phyloP scores from a whole-genome alignment of 2,888 invertebrate genomes.

The Cremastinae sp. region DNA sequence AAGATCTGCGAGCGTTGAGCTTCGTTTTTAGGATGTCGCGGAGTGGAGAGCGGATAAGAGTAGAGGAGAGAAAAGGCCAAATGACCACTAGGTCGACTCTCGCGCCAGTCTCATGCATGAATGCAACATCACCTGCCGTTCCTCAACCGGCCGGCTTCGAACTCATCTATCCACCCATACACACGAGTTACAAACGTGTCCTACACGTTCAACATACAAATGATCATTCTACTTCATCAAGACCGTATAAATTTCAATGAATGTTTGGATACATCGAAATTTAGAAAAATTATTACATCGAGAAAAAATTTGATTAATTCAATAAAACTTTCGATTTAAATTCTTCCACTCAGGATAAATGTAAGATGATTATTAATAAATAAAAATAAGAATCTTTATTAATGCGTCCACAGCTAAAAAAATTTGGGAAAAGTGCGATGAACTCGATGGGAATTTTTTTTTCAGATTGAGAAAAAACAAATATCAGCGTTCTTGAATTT shows the following conservation, averaged over 20 bases:
- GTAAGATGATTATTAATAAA: too few relatives aligned
- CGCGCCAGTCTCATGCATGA: slow-evolving; percentile 75
- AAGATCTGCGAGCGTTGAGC: slow-evolving; percentile 40
- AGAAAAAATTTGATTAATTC: too few relatives aligned
- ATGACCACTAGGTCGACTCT: slow-evolving; percentile 66
- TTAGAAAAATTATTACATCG: too few relatives aligned
- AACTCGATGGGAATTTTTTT: too few relatives aligned
- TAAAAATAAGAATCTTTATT: too few relatives aligned
- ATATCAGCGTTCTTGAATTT: slow-evolving; percentile 5
- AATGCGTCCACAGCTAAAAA: too few relatives aligned
- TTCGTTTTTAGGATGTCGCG: slow-evolving; percentile 50
- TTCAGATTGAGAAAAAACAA: background rate
- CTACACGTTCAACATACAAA: slow-evolving; percentile 14
- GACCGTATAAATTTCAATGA: too few relatives aligned
- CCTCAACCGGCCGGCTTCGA: slow-evolving; percentile 46
- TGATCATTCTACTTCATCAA: background rate
- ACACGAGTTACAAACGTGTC: slow-evolving; percentile 32
- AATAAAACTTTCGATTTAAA: too few relatives aligned
- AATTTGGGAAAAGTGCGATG: too few relatives aligned
- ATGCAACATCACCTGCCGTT: slow-evolving; percentile 76
- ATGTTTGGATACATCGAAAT: too few relatives aligned
- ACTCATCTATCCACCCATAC: slow-evolving; percentile 51
- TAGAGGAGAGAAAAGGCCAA: slow-evolving; percentile 66
- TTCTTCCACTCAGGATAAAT: too few relatives aligned
- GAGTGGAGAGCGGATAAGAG: slow-evolving; percentile 7